Conservation (phyloP, 2,113 vertebrate species). For the Sarotherodon lohbergeri region DNA sequence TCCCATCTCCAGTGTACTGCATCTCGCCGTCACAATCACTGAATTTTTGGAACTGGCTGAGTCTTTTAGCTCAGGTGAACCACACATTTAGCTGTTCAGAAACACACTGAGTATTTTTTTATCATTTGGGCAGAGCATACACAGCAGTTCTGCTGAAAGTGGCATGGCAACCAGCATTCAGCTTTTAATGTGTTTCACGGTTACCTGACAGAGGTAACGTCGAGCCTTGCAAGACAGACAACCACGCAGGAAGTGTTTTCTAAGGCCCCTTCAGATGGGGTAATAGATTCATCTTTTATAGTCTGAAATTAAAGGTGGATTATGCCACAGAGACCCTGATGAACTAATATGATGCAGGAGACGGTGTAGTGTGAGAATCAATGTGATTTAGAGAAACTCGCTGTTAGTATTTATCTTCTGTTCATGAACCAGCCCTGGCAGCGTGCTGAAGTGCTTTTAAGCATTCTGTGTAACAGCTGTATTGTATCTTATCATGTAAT, state of each 20-base stretch:
- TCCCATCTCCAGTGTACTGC: background rate
- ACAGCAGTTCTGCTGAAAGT: background rate
- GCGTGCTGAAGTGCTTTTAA: constrained; percentile 13
- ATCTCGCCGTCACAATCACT: background rate
- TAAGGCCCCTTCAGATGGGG: background rate
- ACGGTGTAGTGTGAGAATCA: background rate
- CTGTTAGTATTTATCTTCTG: constrained; percentile 2
- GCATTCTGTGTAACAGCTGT: constrained; percentile 9
- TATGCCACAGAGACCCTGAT: background rate
- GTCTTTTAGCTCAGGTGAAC: background rate
- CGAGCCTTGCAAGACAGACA: background rate
- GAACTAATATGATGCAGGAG: background rate
- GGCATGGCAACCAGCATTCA: constrained; percentile 1
- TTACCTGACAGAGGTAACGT: constrained; percentile 8
- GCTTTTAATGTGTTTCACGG: background rate
- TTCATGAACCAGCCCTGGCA: background rate
- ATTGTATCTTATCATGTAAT: constrained; percentile 27
- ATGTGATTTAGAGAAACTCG: background rate
- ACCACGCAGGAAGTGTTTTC: background rate
- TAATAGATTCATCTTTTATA: background rate
- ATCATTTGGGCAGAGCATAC: background rate
- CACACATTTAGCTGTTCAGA: background rate
- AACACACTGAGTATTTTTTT: background rate
- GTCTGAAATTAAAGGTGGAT: background rate
- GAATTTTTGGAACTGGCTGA: background rate